A percentile compares a stretch with the other conserved stretches of the same genome.
These are phyloP conservation scores for Campylomormyrus tamandua DNA, from an alignment of 2,113 vertebrate species.

Conservation along the genomic window DNA sequence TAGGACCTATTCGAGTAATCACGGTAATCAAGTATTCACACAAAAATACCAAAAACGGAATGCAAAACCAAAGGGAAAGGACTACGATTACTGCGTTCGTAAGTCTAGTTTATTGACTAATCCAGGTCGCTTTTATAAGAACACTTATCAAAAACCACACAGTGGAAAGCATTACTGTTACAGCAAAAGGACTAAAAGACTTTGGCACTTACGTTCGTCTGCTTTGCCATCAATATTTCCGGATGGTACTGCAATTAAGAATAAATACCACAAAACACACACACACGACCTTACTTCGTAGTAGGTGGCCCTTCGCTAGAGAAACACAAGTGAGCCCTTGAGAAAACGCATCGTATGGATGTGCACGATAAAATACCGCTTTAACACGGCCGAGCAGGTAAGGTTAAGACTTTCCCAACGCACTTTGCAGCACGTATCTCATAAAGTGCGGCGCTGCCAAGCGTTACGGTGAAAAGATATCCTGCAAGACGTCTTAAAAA, in stretches of 20 bases:
- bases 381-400: background rate
- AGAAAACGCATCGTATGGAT: conserved; percentile 13
- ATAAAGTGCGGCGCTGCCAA: background rate
- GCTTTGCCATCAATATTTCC: background rate
- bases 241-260: conserved; percentile 15
- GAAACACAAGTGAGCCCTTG: conserved; percentile 24
- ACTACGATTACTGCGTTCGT: background rate
- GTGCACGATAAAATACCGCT: conserved; percentile 1
- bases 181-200: conserved; percentile 19
- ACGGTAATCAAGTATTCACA: background rate
- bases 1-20: background rate
- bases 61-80: background rate
- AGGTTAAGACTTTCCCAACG: background rate
- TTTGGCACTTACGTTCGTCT: conserved; percentile 24
- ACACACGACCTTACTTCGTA: background rate
- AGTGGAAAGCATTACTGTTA: conserved; percentile 6
- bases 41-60: background rate
- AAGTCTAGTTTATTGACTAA: conserved; percentile 29
- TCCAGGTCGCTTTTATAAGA: background rate
- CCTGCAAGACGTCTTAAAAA: background rate
- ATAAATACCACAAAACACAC: conserved; percentile 31
- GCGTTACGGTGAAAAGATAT: background rate
- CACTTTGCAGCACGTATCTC: background rate
- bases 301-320: conserved; percentile 10
- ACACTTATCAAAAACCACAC: conserved; percentile 5